A percentile compares a stretch with the other conserved stretches of the same genome.
phyloP scores from a whole-genome alignment of 2,888 invertebrate species.

The Byasa hedistus region DNA sequence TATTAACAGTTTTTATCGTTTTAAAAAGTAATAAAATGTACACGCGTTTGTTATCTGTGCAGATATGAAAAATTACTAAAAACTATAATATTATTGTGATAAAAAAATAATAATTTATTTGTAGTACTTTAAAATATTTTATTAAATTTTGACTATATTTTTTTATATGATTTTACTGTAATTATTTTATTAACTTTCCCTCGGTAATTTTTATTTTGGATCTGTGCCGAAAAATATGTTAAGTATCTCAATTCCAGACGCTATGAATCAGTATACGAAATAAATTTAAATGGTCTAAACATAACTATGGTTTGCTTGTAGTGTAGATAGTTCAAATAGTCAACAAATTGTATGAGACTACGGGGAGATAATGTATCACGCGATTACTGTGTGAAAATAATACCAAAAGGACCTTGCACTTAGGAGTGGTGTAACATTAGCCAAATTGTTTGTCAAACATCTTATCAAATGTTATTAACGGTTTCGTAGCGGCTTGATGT shows the following conservation, averaged over 20 bases:
- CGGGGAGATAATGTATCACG: neutral
- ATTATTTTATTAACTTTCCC: too few species aligned
- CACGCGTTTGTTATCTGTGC: slow-evolving; percentile 6
- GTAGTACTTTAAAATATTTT: too few species aligned
- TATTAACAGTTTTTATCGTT: neutral
- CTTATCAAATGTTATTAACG: too few species aligned
- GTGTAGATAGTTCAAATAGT: slow-evolving; percentile 28
- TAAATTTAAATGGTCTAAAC: slow-evolving; percentile 4
- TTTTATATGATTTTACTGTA: too few species aligned
- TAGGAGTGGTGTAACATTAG: slow-evolving; percentile 10
- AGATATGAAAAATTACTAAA: neutral
- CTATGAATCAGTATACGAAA: slow-evolving; percentile 19
- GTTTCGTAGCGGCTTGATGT: neutral
- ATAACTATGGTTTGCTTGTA: slow-evolving; percentile 30
- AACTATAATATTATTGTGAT: too few species aligned
- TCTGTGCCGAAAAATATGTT: neutral
- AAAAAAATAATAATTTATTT: too few species aligned
- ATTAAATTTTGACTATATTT: too few species aligned
- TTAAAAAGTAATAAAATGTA: neutral
- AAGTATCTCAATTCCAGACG: neutral
- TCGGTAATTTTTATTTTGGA: neutral
- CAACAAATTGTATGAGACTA: slow-evolving; percentile 26
- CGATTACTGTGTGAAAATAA: neutral
- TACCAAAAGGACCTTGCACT: neutral
- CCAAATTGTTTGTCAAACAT: neutral